These are phyloP conservation scores for Anisognathus igniventris DNA, from an alignment of 2,797 vertebrate genomes.

Conservation along the genomic window DNA sequence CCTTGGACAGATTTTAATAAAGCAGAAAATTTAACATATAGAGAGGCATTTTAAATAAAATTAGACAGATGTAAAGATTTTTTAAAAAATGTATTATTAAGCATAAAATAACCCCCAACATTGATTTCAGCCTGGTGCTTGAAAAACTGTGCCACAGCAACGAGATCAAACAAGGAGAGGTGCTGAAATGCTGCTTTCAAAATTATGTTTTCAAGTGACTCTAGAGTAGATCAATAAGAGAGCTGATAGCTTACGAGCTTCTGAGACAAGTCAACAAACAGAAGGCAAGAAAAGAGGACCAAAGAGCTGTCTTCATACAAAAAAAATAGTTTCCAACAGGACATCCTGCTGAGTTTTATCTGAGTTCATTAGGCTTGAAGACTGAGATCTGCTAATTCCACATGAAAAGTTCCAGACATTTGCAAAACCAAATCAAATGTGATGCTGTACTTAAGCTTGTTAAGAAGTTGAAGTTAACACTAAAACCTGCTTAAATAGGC, in stretches of 20 bases:
- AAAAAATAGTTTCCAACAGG: slow-evolving; percentile 57
- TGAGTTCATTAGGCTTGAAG: slow-evolving; percentile 66
- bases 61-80: neutral
- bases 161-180: slow-evolving; percentile 4
- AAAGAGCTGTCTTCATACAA: slow-evolving; percentile 21
- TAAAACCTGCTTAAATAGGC: slow-evolving; percentile 32
- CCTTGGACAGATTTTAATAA: neutral
- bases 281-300: neutral
- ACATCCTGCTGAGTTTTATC: slow-evolving; percentile 71
- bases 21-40: neutral
- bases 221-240: slow-evolving; percentile 25
- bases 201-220: slow-evolving; percentile 49
- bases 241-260: slow-evolving; percentile 22
- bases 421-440: slow-evolving; percentile 50
- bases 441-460: slow-evolving; percentile 22
- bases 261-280: slow-evolving; percentile 35
- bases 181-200: slow-evolving; percentile 20
- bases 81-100: neutral
- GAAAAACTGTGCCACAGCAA: slow-evolving; percentile 20
- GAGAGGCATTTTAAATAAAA: slow-evolving; percentile 1
- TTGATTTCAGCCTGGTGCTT: neutral
- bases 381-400: slow-evolving; percentile 52
- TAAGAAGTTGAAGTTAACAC: slow-evolving; percentile 17
- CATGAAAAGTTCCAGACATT: slow-evolving; percentile 73
- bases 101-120: neutral